A percentile compares a stretch with the other conserved stretches of the same genome.
Evolutionary conservation across 2,113 vertebrate genomes (phyloP).

Genomic region (Ellobius talpinus): DNA sequence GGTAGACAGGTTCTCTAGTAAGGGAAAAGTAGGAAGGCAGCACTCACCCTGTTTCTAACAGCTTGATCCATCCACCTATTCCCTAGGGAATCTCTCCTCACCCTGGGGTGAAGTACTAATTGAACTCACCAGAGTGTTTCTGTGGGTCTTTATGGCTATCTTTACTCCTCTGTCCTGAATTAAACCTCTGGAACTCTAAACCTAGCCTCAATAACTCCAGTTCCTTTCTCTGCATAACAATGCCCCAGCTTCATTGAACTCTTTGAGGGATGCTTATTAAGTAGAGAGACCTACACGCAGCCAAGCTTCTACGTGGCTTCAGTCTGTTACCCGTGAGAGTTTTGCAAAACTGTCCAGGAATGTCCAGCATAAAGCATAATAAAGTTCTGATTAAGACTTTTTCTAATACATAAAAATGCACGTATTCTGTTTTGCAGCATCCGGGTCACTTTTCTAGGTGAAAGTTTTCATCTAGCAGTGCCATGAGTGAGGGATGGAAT

Average conservation of each 20-base stretch:
- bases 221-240: neutral
- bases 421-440: neutral
- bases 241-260: neutral
- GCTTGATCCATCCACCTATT: neutral
- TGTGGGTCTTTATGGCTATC: neutral
- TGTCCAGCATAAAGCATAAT: neutral
- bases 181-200: neutral
- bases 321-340: neutral
- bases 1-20: neutral
- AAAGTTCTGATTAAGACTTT: neutral
- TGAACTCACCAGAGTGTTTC: neutral
- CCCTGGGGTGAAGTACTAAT: neutral
- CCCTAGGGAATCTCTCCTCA: neutral
- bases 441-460: neutral
- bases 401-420: neutral
- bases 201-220: neutral
- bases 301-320: neutral
- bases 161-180: neutral
- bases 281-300: neutral
- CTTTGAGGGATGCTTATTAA: neutral
- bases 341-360: neutral
- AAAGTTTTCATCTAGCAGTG: neutral
- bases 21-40: neutral
- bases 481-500: neutral
- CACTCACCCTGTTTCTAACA: neutral